Evolutionary conservation across 2,113 vertebrate genomes (phyloP).

Genomic region (Isichthys henryi): DNA sequence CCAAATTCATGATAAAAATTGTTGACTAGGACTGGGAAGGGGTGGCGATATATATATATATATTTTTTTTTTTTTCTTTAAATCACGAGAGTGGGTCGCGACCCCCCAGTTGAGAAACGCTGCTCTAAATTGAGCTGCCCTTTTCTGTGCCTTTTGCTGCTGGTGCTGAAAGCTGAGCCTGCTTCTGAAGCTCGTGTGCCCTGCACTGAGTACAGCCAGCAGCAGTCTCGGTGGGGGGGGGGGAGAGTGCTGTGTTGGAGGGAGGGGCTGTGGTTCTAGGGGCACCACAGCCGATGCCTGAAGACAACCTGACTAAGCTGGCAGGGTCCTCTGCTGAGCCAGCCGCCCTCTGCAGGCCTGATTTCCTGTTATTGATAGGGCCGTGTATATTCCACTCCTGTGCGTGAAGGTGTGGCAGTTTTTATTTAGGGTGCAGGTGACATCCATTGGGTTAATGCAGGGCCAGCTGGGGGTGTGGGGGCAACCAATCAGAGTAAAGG

Average conservation of each 20-base stretch:
- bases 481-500: not conserved
- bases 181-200: not conserved
- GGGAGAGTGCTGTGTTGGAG: not conserved
- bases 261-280: not conserved
- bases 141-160: not conserved
- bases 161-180: not conserved
- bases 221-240: not conserved
- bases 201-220: not conserved
- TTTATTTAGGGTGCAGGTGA: slow-evolving; percentile 45
- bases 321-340: not conserved
- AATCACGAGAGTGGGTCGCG: not conserved
- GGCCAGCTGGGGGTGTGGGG: not conserved
- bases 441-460: slow-evolving; percentile 21
- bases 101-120: not conserved
- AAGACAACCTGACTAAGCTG: not conserved
- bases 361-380: not conserved
- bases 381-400: not conserved
- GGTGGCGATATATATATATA: no score
- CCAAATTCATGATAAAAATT: no score
- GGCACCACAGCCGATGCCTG: not conserved
- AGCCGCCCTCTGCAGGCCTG: not conserved
- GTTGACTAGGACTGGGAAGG: no score
- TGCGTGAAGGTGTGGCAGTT: slow-evolving; percentile 26
- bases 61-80: not conserved
- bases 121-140: not conserved